Evolutionary conservation across 2,797 vertebrate species (phyloP), one percentile per base, ranked within the genome.

Genomic region (Petrocephalus schoutedeni): DNA sequence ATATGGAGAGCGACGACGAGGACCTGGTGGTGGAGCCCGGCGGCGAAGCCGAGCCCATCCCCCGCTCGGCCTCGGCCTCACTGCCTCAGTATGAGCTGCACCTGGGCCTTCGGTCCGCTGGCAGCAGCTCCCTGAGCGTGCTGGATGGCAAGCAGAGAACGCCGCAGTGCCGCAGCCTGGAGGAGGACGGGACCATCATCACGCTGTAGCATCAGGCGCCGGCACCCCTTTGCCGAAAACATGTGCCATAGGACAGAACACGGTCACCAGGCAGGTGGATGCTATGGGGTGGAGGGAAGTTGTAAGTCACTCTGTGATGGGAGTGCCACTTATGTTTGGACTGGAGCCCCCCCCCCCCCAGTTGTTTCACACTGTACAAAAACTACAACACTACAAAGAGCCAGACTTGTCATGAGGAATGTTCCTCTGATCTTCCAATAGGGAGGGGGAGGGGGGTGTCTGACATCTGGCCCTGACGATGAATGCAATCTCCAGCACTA

Each of bases 151-250:
- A 77, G 91, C 49, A 28, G 91, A 51, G 3, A 91, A 91, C 74
- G 41, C 92, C 89, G 14, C 96, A 96, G 88, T 93, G 96, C 88
- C 92, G 89, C 89, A 95, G 92, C 10, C 91, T 99, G 90, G 98
- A 99, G 92, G 98, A 99, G 92, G 98, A 99, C 0, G 98, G 98
- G 57, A 99, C 98, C 0, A 96, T 99, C 82, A 98, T 99, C 91
- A 99, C 98, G 0, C 95, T 99, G 89, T 99, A 97, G 95, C 89
- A 71, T 80, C 51, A 88, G 56, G 74, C 77, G 32, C 74, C 28
- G 36, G 87, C 49, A 90, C 54, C 82, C 83, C 90, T 85, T 36
- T 9, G 41, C 28, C 14, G 36, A 59, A 87, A 58, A 53, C 90
- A 80, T 89, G 93, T 95, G 94, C 94, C 94, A 94, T 93, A 91